Conservation (phyloP, 2,113 vertebrate genomes). For the Crotalus viridis region DNA sequence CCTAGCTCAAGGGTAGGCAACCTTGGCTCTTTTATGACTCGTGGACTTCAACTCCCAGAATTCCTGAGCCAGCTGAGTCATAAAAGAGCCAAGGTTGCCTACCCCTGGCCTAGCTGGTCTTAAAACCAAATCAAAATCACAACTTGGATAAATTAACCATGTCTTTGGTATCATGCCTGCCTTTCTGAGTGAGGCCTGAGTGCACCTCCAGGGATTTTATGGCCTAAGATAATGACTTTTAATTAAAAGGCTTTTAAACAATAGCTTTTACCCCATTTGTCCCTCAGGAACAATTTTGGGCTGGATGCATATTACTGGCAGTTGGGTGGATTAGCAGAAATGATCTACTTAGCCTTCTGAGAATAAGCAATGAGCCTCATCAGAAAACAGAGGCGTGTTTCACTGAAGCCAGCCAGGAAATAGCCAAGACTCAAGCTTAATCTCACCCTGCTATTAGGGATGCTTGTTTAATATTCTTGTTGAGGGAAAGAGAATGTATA, state of each 20-base stretch:
- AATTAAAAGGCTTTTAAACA: background rate
- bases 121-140: background rate
- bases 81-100: too few species aligned
- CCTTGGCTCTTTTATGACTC: too few species aligned
- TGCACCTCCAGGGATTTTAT: background rate
- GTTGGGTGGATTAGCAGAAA: constrained; percentile 7
- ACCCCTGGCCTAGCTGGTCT: fast-evolving
- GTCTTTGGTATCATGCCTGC: background rate
- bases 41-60: too few species aligned
- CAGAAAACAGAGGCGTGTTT: constrained; percentile 9
- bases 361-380: background rate
- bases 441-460: background rate
- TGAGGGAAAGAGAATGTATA: background rate
- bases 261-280: background rate
- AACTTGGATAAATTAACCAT: background rate
- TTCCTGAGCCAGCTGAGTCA: too few species aligned
- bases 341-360: background rate
- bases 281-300: background rate
- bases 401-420: constrained; percentile 21
- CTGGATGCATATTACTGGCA: background rate
- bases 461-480: background rate
- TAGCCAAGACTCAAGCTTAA: background rate
- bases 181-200: background rate
- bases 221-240: constrained; percentile 10
- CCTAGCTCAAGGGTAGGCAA: fast-evolving